Evolutionary conservation across 1,140 invertebrate species (phyloP).

Genomic region (Drosophila ercepeae): DNA sequence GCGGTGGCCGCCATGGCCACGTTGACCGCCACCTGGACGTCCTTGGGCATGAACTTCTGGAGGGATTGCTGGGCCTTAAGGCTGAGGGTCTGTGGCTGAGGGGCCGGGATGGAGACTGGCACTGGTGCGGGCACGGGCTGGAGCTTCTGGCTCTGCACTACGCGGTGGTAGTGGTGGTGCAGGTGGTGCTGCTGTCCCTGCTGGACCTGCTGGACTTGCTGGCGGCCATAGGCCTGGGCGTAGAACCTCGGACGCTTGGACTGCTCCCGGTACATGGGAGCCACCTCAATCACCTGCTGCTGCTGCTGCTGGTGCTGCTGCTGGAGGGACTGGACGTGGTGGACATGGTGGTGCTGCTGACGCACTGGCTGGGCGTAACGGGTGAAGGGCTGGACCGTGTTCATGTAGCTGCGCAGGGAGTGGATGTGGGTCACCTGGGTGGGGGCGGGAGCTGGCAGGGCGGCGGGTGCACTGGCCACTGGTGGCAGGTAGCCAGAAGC

Average conservation of each 20-base stretch:
- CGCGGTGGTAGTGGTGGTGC: conserved; percentile 25
- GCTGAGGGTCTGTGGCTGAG: conserved; percentile 17
- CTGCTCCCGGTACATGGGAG: conserved; percentile 74
- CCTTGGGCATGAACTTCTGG: conserved; percentile 75
- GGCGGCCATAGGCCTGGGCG: conserved; percentile 59
- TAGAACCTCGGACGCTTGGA: conserved; percentile 68
- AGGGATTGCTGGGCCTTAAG: conserved; percentile 63
- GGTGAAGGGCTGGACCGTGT: conserved; percentile 63
- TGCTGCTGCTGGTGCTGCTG: conserved; percentile 18
- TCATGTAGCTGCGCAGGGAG: conserved; percentile 72
- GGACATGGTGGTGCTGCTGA: conserved; percentile 36
- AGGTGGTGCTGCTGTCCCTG: conserved; percentile 18
- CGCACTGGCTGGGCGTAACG: conserved; percentile 62
- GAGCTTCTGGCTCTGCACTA: conserved; percentile 33
- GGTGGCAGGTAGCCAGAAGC: conserved; percentile 35
- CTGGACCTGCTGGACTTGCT: conserved; percentile 34
- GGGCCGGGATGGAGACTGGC: conserved; percentile 2
- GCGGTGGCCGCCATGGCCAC: conserved; percentile 71
- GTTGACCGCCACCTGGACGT: conserved; percentile 73
- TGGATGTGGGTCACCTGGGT: conserved; percentile 64
- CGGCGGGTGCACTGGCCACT: background rate
- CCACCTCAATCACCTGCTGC: conserved; percentile 49
- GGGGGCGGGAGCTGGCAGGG: conserved; percentile 33
- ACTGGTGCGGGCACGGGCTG: conserved; percentile 16
- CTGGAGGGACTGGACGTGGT: conserved; percentile 17